phyloP scores from a whole-genome alignment of 1,140 invertebrate species.

The Platyscapa corneri region DNA sequence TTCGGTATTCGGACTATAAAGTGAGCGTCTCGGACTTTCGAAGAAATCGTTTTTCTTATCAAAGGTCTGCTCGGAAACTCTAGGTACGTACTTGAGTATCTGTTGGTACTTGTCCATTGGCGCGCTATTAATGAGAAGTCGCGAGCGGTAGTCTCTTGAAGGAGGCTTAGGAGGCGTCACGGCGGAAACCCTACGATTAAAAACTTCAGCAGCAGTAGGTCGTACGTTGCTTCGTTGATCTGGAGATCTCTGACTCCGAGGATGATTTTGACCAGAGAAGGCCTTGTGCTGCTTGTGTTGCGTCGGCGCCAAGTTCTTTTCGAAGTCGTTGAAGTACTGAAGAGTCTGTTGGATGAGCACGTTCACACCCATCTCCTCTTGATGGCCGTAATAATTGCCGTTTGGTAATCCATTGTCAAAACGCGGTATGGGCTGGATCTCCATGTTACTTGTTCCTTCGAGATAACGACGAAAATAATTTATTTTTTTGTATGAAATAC shows the following conservation, averaged over 20 bases:
- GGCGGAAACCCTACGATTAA: background rate
- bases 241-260: background rate
- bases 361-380: conserved; percentile 32
- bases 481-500: background rate
- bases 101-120: conserved; percentile 24
- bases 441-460: background rate
- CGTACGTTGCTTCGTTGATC: background rate
- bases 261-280: background rate
- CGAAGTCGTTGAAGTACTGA: conserved; percentile 51
- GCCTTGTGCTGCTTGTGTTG: background rate
- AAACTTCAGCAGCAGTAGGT: background rate
- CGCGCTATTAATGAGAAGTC: background rate
- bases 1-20: conserved; percentile 40
- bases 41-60: background rate
- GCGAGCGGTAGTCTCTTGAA: conserved; percentile 51
- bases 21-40: background rate
- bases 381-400: conserved; percentile 13
- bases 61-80: background rate
- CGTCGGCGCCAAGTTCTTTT: conserved; percentile 14
- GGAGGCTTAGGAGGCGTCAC: background rate
- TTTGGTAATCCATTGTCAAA: conserved; percentile 10
- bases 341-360: conserved; percentile 49
- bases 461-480: background rate
- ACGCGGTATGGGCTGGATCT: background rate
- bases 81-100: background rate